Conservation (phyloP, 1,140 invertebrate species). For the Mesaphorura yosii region DNA sequence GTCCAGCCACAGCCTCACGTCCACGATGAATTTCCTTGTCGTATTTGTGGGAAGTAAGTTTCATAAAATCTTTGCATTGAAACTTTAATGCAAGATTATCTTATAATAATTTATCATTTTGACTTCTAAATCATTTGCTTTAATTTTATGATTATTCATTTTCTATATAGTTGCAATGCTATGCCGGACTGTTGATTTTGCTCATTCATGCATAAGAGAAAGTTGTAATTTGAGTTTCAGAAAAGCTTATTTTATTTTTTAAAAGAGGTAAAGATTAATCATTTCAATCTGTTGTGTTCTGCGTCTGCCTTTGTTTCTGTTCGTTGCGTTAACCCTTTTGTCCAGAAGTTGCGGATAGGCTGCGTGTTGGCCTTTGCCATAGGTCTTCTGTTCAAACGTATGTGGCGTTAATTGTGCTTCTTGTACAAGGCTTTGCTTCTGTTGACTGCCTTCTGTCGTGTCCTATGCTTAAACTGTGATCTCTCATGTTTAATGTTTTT, state of each 20-base stretch:
- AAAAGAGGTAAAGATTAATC: too few relatives aligned
- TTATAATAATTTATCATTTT: not conserved
- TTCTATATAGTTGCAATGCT: conserved; percentile 8
- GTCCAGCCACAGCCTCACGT: not conserved
- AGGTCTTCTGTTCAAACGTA: not conserved
- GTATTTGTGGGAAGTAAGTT: conserved; percentile 97
- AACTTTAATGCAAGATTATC: conserved; percentile 18
- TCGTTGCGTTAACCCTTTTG: too few relatives aligned
- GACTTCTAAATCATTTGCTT: not conserved
- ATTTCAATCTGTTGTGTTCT: too few relatives aligned
- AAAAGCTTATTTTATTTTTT: too few relatives aligned
- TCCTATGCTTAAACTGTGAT: not conserved
- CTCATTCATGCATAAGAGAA: conserved; percentile 4
- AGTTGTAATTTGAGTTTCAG: conserved; percentile 2
- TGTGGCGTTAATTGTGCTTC: not conserved
- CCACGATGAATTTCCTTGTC: conserved; percentile 65
- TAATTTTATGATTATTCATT: conserved; percentile 6
- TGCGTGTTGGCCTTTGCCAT: too few relatives aligned
- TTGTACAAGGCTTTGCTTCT: not conserved
- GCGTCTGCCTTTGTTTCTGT: too few relatives aligned
- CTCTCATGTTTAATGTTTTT: not conserved
- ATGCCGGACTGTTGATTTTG: conserved; percentile 3
- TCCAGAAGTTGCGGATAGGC: too few relatives aligned
- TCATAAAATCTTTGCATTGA: too few relatives aligned
- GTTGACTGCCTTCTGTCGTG: not conserved